Evolutionary conservation across 1,140 invertebrate genomes (phyloP), one percentile per base, ranked within the genome.

Genomic region (Zaprionus ornatus): DNA sequence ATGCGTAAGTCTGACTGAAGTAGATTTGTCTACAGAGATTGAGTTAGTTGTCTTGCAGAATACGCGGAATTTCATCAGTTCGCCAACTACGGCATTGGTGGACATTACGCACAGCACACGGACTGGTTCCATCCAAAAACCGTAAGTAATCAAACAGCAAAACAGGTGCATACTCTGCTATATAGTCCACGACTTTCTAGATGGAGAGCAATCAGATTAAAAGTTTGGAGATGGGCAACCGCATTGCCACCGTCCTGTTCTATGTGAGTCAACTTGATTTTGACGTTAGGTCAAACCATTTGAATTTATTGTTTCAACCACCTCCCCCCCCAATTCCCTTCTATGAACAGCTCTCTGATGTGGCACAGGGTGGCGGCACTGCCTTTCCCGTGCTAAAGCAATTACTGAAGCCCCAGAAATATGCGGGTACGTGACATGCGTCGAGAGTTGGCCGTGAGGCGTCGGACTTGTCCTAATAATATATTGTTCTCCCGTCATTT

Each of bases 281-380:
- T 23, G 45, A 10, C 19, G 3, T 21, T 10, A 48, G 19, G 23
- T 27, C 35, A 55, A 60, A 2, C 32, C 27, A 55, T 27, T 29
- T 21, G 17, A 23, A 62, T 57, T n/a, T 56, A 48, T 32, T 45
- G 12, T 54, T 64, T 61, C 0, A 21, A 1, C 7, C 1, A 21
- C 10, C 29, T 17, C 15, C 35, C 1, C 32, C 29, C 29, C 9
- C 9, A 32, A 32, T 29, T 3, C 9, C 29, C 29, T 10, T 50
- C 13, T 42, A n/a, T 17, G 2, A 37, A 29, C 82, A 99, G 97
- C 97, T 99, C 96, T 97, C 95, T 73, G 97, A 99, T 92, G 98
- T 99, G 57, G 95, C 96, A 50, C 98, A 98, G 92, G 98, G 98
- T 4, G 98, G 98, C 32, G 97, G 97, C 10, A 99, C 98, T 0